Evolutionary conservation across 2,113 vertebrate species (phyloP).

Genomic region (Abramis brama): DNA sequence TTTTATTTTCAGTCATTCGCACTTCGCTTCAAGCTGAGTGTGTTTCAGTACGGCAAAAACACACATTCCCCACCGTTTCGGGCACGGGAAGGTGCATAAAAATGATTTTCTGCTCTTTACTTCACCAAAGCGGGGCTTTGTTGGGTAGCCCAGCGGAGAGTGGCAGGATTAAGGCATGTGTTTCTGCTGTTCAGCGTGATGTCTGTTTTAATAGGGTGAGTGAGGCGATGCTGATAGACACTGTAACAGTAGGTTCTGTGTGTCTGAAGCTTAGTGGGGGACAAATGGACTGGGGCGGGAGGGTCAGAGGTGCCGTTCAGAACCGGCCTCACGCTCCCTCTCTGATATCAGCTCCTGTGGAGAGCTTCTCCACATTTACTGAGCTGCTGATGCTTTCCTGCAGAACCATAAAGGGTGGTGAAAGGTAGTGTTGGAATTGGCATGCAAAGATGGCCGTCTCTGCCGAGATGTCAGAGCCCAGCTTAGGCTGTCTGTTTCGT

Average conservation of each 20-base stretch:
- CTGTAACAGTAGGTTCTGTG: conserved; percentile 68
- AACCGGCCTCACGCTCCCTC: background rate
- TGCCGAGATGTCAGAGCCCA: conserved; percentile 58
- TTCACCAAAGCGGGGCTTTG: conserved; percentile 65
- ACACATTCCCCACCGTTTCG: conserved; percentile 43
- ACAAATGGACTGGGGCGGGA: conserved; percentile 26
- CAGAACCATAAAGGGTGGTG: conserved; percentile 36
- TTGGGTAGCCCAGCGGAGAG: conserved; percentile 59
- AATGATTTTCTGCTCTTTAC: conserved; percentile 66
- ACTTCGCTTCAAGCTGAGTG: conserved; percentile 70
- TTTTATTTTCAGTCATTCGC: conserved; percentile 64
- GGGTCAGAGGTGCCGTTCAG: conserved; percentile 41
- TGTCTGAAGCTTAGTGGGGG: conserved; percentile 59
- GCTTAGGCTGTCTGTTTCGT: conserved; percentile 37
- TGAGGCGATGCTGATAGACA: conserved; percentile 56
- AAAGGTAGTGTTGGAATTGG: conserved; percentile 68
- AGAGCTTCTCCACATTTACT: conserved; percentile 53
- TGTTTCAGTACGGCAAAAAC: conserved; percentile 56
- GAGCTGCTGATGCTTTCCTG: conserved; percentile 66
- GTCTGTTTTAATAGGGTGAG: conserved; percentile 69
- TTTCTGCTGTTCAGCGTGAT: conserved; percentile 66
- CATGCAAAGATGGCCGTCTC: conserved; percentile 45
- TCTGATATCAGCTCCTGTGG: conserved; percentile 42
- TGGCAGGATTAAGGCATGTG: conserved; percentile 45
- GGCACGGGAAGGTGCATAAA: conserved; percentile 59